phyloP scores from a whole-genome alignment of 2,113 vertebrate species.

The Anseranas semipalmata region DNA sequence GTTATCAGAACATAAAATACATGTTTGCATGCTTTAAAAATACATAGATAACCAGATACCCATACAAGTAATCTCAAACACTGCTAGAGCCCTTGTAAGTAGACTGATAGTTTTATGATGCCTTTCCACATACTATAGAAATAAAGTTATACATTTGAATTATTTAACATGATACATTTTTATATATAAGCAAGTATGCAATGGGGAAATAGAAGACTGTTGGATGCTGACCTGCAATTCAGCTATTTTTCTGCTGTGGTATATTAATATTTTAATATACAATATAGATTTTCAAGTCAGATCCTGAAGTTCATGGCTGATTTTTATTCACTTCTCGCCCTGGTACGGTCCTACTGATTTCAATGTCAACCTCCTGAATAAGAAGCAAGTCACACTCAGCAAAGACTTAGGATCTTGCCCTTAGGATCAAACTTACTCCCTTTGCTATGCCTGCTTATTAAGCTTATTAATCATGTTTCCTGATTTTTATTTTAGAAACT shows the following conservation, averaged over 20 bases:
- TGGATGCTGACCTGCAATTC: conserved; percentile 32
- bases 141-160: conserved; percentile 31
- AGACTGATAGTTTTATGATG: conserved; percentile 7
- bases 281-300: conserved; percentile 28
- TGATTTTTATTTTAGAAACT: conserved; percentile 78
- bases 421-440: neutral
- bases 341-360: neutral
- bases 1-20: conserved; percentile 41
- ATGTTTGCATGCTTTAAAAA: conserved; percentile 20
- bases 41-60: conserved; percentile 42
- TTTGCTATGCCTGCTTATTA: neutral
- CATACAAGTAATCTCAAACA: conserved; percentile 6
- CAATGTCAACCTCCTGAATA: neutral
- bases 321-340: conserved; percentile 34
- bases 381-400: neutral
- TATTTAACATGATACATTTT: conserved; percentile 33
- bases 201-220: neutral
- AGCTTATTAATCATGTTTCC: neutral
- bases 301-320: neutral
- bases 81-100: neutral
- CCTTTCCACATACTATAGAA: neutral
- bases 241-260: conserved; percentile 27
- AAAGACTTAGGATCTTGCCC: neutral
- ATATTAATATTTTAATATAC: conserved; percentile 58
- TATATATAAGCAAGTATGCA: conserved; percentile 12